Percentiles rank a stretch among this genome's conserved stretches.
Conservation (phyloP, 2,113 vertebrate genomes). For the Xerus inauris region DNA sequence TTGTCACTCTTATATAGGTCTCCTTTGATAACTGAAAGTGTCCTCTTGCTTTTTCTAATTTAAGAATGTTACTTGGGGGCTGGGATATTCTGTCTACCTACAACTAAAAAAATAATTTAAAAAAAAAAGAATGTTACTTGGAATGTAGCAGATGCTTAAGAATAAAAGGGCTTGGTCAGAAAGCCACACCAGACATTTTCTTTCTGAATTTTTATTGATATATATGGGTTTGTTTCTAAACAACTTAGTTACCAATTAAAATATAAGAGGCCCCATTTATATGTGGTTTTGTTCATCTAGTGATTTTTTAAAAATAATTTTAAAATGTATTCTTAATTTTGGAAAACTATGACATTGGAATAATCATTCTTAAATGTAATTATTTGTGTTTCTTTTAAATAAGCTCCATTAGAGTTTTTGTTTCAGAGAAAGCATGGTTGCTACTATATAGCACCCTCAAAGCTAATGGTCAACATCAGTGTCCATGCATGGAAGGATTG, state of each 20-base stretch:
- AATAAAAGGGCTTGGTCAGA: slow-evolving; percentile 41
- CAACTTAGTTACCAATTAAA: slow-evolving; percentile 51
- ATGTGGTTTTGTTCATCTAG: slow-evolving; percentile 14
- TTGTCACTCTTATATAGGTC: slow-evolving; percentile 12
- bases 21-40: not conserved
- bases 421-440: slow-evolving; percentile 39
- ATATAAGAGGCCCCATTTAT: slow-evolving; percentile 3
- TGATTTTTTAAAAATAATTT: not conserved
- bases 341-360: slow-evolving; percentile 14
- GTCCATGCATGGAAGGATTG: not conserved
- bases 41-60: slow-evolving; percentile 55
- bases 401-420: slow-evolving; percentile 2
- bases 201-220: slow-evolving; percentile 55
- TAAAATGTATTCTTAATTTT: slow-evolving; percentile 12
- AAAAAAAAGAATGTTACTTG: slow-evolving; percentile 55
- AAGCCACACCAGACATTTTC: slow-evolving; percentile 47
- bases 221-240: slow-evolving; percentile 49
- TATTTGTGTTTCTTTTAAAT: slow-evolving; percentile 35
- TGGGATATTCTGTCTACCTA: too few relatives aligned
- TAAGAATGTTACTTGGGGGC: slow-evolving; percentile 56
- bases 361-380: not conserved
- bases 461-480: not conserved
- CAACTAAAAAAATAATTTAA: too few relatives aligned
- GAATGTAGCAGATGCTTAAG: slow-evolving; percentile 52
- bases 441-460: not conserved